phyloP scores from a whole-genome alignment of 2,113 vertebrate genomes.

The Actinemys pallida region DNA sequence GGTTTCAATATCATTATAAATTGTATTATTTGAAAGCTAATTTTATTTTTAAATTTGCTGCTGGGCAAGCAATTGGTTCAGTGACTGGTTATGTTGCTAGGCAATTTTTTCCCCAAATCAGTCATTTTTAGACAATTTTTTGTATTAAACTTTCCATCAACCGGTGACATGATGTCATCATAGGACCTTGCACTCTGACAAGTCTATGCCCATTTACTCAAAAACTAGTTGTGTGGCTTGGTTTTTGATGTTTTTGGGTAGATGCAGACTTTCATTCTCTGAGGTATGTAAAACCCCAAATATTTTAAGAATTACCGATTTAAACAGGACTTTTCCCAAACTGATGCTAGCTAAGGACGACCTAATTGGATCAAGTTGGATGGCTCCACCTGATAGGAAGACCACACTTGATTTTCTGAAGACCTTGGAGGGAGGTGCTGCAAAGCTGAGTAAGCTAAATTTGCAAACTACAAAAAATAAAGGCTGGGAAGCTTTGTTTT shows the following conservation, averaged over 20 bases:
- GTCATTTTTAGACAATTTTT: neutral
- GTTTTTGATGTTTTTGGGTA: neutral
- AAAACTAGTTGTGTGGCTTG: neutral
- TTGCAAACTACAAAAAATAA: neutral
- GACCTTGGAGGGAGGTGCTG: fast-evolving
- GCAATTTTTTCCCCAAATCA: fast-evolving
- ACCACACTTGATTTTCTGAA: neutral
- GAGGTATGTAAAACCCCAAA: neutral
- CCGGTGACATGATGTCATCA: neutral
- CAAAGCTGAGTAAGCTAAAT: neutral
- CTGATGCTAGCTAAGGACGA: neutral
- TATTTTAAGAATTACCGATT: neutral
- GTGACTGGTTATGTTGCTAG: neutral
- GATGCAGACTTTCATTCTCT: neutral
- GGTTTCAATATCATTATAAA: slow-evolving; percentile 26
- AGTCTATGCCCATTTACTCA: neutral
- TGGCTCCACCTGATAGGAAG: neutral
- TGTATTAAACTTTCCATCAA: neutral
- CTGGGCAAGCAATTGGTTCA: neutral
- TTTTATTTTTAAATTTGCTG: slow-evolving; percentile 33
- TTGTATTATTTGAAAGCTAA: neutral
- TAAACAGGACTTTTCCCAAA: neutral
- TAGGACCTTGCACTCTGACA: neutral
- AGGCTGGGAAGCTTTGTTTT: neutral
- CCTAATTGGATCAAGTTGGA: neutral